A percentile compares a stretch with the other conserved stretches of the same genome.
Evolutionary conservation across 2,113 vertebrate genomes (phyloP).

Genomic region (mouse (Mus musculus)): GRCm39 chr5:140102001-140102500

Average conservation of each 20-base stretch:
- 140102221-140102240: neutral
- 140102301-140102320: neutral
- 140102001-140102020: neutral
- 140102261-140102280: neutral
- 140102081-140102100: accelerated
- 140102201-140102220: neutral
- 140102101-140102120: neutral
- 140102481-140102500: neutral
- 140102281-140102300: accelerated
- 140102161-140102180: neutral
- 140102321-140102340: neutral
- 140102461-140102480: neutral
- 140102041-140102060: neutral
- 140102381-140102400: neutral
- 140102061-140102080: no score
- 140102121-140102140: neutral
- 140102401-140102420: neutral
- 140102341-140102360: neutral
- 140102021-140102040: neutral
- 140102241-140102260: neutral
- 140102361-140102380: neutral
- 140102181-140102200: neutral
- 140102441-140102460: neutral
- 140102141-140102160: neutral
- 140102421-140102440: neutral